Base-by-base conservation (phyloP, 2,797 vertebrate species). In the Siniperca undulata region DNA sequence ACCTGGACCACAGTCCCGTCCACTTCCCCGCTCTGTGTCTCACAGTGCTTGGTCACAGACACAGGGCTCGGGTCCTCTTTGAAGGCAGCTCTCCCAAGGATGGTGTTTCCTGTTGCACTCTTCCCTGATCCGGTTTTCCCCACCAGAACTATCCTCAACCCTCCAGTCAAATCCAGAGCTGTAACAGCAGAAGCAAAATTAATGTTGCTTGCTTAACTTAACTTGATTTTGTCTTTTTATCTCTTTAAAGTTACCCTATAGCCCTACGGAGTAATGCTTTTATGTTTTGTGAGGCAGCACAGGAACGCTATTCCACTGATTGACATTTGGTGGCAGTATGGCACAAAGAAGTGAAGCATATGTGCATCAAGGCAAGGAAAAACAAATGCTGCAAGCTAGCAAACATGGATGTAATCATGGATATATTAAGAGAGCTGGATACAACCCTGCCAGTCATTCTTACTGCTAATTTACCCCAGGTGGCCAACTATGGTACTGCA, bases 41-140 rank as follows among this genome's bases (percentile, higher is more conserved):
- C 85, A 16, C 94, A 95, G 76, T 92, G 82, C 60, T 86, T 82
- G 74, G 95, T 95, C 30, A 95, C 91, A 1, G 95, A 94, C 20
- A 83, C 69, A 0, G 91, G n/a, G 69, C 93, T 93, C 0, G 91
- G 89, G 67, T 94, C 94, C 62, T 90, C 93, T 80, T 70, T 93
- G 52, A 95, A 95, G 72, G 55, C 89, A 1, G 75, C 70, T 81
- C 87, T 91, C 1, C 94, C 93, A 0, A 95, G 93, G 77, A 95
- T 94, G 66, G 94, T 95, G 90, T 95, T 95, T 84, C 94, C 95
- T 70, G 95, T 72, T 4, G 95, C 94, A 44, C 95, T 95, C 87
- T 95, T 95, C 17, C 95, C 95, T 11, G 94, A 94, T 56, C 94
- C 94, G 5, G 94, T 95, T 75, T 94, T 95, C 0, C 95, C 95